These are phyloP conservation scores for Calephelis nemesis DNA, from an alignment of 1,140 invertebrate species.

Conservation along the genomic window DNA sequence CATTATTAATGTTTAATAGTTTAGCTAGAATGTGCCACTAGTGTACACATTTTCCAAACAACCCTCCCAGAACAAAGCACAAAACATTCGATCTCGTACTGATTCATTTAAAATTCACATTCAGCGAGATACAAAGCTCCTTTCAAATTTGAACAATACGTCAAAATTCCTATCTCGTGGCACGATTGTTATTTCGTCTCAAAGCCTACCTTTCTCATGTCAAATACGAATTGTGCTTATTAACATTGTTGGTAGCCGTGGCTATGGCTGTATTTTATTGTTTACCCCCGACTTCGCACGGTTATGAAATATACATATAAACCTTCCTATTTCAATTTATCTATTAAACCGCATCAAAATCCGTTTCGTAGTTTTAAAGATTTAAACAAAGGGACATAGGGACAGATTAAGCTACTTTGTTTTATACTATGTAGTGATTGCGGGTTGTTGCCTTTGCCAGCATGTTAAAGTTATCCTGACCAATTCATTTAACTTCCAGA, in stretches of 20 bases:
- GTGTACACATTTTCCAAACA: not conserved
- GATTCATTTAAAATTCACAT: conserved; percentile 13
- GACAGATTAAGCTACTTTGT: too few relatives aligned
- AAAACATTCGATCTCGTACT: conserved; percentile 6
- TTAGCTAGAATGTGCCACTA: not conserved
- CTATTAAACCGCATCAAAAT: too few relatives aligned
- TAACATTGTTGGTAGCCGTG: not conserved
- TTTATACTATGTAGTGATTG: too few relatives aligned
- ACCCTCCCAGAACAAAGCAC: not conserved
- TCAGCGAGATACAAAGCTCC: not conserved
- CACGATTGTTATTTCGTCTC: conserved; percentile 9
- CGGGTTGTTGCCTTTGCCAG: too few relatives aligned
- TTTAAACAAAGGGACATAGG: too few relatives aligned
- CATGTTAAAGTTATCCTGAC: too few relatives aligned
- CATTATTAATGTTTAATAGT: too few relatives aligned
- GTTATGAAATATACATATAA: too few relatives aligned
- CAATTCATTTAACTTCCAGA: too few relatives aligned
- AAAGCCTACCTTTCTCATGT: conserved; percentile 14
- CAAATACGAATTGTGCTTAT: conserved; percentile 8
- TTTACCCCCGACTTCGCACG: too few relatives aligned
- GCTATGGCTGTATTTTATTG: not conserved
- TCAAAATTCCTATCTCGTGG: conserved; percentile 10
- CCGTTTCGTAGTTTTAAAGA: too few relatives aligned
- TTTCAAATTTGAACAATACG: conserved; percentile 14
- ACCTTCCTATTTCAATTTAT: too few relatives aligned